Conservation (phyloP, 1,140 invertebrate genomes). For the Octopus sinensis region DNA sequence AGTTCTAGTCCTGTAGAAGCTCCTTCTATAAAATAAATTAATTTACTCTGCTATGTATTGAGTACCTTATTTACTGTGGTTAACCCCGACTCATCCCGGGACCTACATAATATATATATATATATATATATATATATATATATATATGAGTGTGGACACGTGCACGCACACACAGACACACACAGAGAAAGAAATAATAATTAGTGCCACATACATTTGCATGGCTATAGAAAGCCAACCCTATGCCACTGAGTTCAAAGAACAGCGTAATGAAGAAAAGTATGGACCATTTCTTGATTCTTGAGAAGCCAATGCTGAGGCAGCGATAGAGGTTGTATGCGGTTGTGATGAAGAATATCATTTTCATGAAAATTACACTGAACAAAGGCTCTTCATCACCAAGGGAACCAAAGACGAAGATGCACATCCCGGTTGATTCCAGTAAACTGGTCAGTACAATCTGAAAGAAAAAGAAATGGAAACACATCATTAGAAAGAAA, state of each 20-base stretch:
- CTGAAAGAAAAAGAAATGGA: conserved; percentile 24
- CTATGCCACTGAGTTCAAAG: conserved; percentile 11
- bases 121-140: not conserved
- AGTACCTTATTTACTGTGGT: too few relatives aligned
- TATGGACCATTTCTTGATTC: not conserved
- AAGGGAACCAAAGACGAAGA: conserved; percentile 24
- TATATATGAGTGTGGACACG: not conserved
- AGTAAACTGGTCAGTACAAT: conserved; percentile 19
- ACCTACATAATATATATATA: too few relatives aligned
- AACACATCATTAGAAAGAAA: too few relatives aligned
- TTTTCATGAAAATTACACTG: conserved; percentile 16
- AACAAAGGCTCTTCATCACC: not conserved
- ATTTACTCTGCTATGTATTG: too few relatives aligned
- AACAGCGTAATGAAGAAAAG: not conserved
- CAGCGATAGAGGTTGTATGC: not conserved
- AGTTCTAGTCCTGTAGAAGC: too few relatives aligned
- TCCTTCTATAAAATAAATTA: too few relatives aligned
- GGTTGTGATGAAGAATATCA: conserved; percentile 23
- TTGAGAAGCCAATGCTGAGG: not conserved
- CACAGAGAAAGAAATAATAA: too few relatives aligned
- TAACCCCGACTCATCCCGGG: too few relatives aligned
- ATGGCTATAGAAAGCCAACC: not conserved
- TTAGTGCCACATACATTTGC: too few relatives aligned
- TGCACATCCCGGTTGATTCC: conserved; percentile 26
- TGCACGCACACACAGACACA: too few relatives aligned